phyloP scores from a whole-genome alignment of 2,888 invertebrate species.

The Drosophila demipolita region DNA sequence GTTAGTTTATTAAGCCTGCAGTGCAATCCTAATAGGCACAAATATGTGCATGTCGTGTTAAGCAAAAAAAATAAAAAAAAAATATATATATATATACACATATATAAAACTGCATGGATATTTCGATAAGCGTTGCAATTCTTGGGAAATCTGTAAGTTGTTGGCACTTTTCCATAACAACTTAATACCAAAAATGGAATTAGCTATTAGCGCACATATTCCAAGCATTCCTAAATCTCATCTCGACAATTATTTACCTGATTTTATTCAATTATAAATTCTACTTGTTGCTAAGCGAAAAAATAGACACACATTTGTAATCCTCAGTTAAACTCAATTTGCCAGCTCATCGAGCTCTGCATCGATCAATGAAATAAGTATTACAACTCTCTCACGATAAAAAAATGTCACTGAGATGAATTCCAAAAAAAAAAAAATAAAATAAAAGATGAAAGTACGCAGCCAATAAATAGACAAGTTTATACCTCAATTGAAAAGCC shows the following conservation, averaged over 20 bases:
- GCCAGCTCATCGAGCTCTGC: constrained; percentile 20
- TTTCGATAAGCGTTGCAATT: not conserved
- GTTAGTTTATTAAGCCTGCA: constrained; percentile 73
- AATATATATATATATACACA: constrained; percentile 6
- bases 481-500: constrained; percentile 68
- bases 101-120: not conserved
- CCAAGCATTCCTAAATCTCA: not conserved
- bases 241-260: not conserved
- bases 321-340: constrained; percentile 6
- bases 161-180: not conserved
- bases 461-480: constrained; percentile 63
- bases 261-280: not conserved
- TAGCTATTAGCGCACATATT: not conserved
- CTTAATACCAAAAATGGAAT: constrained; percentile 3
- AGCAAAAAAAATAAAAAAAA: not conserved
- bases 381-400: constrained; percentile 58
- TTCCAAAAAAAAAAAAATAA: constrained; percentile 1
- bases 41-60: constrained; percentile 56
- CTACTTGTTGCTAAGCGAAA: not conserved
- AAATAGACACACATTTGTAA: constrained; percentile 1
- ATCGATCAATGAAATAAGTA: constrained; percentile 29
- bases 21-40: constrained; percentile 61
- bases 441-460: not conserved
- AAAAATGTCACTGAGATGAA: constrained; percentile 54
- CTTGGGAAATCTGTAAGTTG: not conserved